Evolutionary conservation across 2,797 vertebrate genomes (phyloP), one percentile per base, ranked within the genome.

Genomic region (Coregonus suidteri): DNA sequence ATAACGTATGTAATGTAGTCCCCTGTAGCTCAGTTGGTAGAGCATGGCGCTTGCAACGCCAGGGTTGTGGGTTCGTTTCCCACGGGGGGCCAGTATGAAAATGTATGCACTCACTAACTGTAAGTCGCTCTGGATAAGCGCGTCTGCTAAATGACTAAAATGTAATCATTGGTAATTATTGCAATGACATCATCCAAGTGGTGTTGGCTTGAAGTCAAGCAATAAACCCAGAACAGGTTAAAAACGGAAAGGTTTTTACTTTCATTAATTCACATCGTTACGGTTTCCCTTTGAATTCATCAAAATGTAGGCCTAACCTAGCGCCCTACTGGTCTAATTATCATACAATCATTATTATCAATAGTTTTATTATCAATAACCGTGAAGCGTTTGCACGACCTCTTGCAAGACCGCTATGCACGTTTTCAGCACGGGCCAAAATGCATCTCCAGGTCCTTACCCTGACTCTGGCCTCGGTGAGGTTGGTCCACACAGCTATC

Each of bases 391-490:
- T 59, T 59, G 56, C 5, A 59, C 18, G 0, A 18, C 15, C 18
- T 4, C 18, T 20, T 20, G 56, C 56, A 59, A 59, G 1, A 59
- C 16, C 79, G 81, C 31, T 34, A 34, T 34, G 31, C 84, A 75
- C 72, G 14, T 14, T 78, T 83, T 79, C 86, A 82, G 84, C 86
- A 75, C 71, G 64, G 56, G 13, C 59, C 71, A 31, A 20, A 18
- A 35, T 3, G 30, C 30, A 31, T 35, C 13, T 3, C 56, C 1
- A 72, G 30, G 79, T 3, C 77, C 96, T 95, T 93, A 99, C 98
- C 96, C 98, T 91, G 37, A 99, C 98, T 88, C 98, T 92, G 64
- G 97, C 97, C 90, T 97, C 96, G 0, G 96, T 97, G 85, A 97
- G 95, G 89, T 96, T 96, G 89, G 96, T 97, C 96, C 96, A 97